Evolutionary conservation across 2,113 vertebrate species (phyloP).

Genomic region (Eulemur macaco): DNA sequence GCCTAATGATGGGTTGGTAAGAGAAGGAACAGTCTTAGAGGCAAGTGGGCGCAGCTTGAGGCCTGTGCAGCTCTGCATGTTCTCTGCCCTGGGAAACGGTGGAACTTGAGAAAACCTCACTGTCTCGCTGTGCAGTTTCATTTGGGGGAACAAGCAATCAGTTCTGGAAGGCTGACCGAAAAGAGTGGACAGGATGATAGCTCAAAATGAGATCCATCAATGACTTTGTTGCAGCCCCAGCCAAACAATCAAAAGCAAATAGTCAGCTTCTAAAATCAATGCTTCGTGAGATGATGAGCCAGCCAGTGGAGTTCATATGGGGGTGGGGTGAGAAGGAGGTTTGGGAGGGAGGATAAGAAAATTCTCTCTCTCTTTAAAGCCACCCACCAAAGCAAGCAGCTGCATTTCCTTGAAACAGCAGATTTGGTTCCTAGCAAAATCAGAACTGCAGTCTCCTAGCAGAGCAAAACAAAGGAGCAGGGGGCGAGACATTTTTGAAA

Average conservation of each 20-base stretch:
- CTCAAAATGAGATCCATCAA: slow-evolving; percentile 73
- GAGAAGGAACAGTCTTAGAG: slow-evolving; percentile 47
- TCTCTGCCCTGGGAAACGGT: slow-evolving; percentile 36
- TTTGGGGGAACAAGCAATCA: slow-evolving; percentile 56
- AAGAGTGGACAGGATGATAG: slow-evolving; percentile 64
- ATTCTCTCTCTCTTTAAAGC: slow-evolving; percentile 6
- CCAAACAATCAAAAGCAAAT: slow-evolving; percentile 76
- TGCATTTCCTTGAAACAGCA: slow-evolving; percentile 71
- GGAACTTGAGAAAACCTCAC: slow-evolving; percentile 32
- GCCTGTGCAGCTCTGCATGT: neutral
- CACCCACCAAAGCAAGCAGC: slow-evolving; percentile 67
- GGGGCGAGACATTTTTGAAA: slow-evolving; percentile 72
- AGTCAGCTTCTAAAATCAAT: slow-evolving; percentile 73
- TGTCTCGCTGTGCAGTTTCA: slow-evolving; percentile 56
- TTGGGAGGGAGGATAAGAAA: slow-evolving; percentile 43
- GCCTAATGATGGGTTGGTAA: slow-evolving; percentile 68
- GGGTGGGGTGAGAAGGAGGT: neutral
- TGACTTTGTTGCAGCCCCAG: slow-evolving; percentile 56
- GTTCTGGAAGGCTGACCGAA: slow-evolving; percentile 65
- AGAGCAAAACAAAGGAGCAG: slow-evolving; percentile 73
- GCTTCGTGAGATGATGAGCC: slow-evolving; percentile 61
- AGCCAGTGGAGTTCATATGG: slow-evolving; percentile 45
- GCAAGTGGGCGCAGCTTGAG: slow-evolving; percentile 32
- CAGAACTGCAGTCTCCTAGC: slow-evolving; percentile 57
- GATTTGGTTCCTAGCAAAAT: slow-evolving; percentile 62